Percentiles rank a stretch among this genome's conserved stretches.
Evolutionary conservation across 1,140 invertebrate genomes (phyloP).

Genomic region (Pseudomyrmex dendroicus): DNA sequence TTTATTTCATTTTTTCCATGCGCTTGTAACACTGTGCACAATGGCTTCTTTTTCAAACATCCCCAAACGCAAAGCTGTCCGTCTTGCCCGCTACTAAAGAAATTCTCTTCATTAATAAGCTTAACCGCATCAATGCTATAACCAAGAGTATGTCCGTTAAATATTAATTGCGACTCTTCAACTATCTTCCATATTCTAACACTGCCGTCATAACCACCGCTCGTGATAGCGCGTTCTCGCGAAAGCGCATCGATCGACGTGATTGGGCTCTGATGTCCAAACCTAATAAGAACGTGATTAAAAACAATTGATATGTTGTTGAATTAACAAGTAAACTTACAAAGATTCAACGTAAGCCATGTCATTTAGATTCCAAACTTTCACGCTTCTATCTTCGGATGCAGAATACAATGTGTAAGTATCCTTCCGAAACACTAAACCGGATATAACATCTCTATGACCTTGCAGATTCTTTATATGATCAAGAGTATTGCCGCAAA

Average conservation of each 20-base stretch:
- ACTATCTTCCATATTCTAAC: slow-evolving; percentile 97
- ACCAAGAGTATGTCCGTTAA: slow-evolving; percentile 89
- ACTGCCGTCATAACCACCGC: slow-evolving; percentile 94
- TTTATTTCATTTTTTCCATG: slow-evolving; percentile 90
- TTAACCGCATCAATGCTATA: slow-evolving; percentile 95
- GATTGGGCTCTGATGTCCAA: slow-evolving; percentile 96
- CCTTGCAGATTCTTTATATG: slow-evolving; percentile 93
- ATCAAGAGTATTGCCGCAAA: slow-evolving; percentile 91
- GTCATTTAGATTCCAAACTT: slow-evolving; percentile 97
- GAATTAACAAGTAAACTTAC: slow-evolving; percentile 82
- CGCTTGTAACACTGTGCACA: slow-evolving; percentile 89
- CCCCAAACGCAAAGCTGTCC: slow-evolving; percentile 95
- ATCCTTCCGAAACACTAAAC: slow-evolving; percentile 93
- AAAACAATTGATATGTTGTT: background rate
- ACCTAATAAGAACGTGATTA: slow-evolving; percentile 83
- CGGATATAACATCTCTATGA: slow-evolving; percentile 91
- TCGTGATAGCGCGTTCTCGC: slow-evolving; percentile 94
- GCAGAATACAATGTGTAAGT: slow-evolving; percentile 96
- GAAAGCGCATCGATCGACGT: slow-evolving; percentile 95
- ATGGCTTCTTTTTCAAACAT: slow-evolving; percentile 95
- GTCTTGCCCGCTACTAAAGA: slow-evolving; percentile 95
- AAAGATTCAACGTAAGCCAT: slow-evolving; percentile 98
- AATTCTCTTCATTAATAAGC: slow-evolving; percentile 96
- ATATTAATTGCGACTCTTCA: slow-evolving; percentile 98
- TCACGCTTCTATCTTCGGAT: slow-evolving; percentile 93